Evolutionary conservation across 2,113 vertebrate species (phyloP), one percentile per base, ranked within the genome.

Genomic region (Nycticorax nycticorax): DNA sequence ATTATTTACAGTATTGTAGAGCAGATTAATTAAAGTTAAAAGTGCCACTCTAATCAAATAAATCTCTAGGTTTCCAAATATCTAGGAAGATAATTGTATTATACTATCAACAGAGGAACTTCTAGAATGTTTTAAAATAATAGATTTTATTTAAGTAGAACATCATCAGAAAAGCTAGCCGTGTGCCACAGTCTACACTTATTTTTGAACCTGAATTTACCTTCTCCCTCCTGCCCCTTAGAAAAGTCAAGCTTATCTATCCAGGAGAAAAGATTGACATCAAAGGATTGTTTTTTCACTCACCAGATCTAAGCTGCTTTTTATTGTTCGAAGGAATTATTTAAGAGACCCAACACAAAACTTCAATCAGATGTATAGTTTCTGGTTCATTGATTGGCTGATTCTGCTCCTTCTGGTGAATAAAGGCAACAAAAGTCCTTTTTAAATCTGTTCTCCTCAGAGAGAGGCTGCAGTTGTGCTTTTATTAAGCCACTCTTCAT

Each of bases 221-320:
- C 12, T 80, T 80, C 33, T 90, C 39, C 48, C 35, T 75, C 53
- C 66, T 82, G 33, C 59, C 26, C 18, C 12, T 79, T 66, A 85
- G 73, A 72, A 85, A 95, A 90, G 41, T 83, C 53, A 79, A 66
- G 48, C 12, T 81, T 77, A 85, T 89, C 55, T 92, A 63, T 47
- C 41, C 43, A 77, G 81, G 77, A 55, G 63, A 89, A 84, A 79
- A 80, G 69, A 85, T 5, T 84, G 79, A 84, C 88, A 96, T 87
- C 77, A 88, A 92, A 90, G 33, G 33, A 74, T 55, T 96, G 66
- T 57, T 96, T 88, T 94, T 90, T 72, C 64, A 66, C 56, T 95
- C 55, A 80, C 23, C 27, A 92, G 48, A 69, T 96, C 77, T 83
- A 89, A 94, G 59, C 55, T 85, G 41, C n/a, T 89, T 76, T 92